phyloP scores from a whole-genome alignment of 1,140 invertebrate species.

The Liolophura sinensis region DNA sequence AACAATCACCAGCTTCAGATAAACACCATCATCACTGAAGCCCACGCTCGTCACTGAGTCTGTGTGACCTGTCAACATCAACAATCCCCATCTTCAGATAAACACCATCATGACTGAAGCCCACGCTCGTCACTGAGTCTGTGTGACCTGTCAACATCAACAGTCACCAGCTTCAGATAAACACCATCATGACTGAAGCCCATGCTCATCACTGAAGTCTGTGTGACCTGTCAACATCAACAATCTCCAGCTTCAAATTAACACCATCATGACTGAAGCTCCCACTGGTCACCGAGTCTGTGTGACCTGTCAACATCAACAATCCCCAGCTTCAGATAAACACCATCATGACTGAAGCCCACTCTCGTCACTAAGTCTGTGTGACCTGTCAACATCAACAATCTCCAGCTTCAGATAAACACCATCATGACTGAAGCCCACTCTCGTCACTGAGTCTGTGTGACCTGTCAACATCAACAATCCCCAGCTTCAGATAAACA shows the following conservation, averaged over 20 bases:
- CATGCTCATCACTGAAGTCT: conserved; percentile 82
- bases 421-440: too few species aligned
- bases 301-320: too few species aligned
- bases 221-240: conserved; percentile 48
- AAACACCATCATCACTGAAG: conserved; percentile 79
- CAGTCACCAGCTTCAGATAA: too few species aligned
- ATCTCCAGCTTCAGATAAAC: too few species aligned
- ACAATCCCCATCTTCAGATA: too few species aligned
- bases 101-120: conserved; percentile 78
- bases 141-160: conserved; percentile 60
- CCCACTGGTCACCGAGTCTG: background rate
- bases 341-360: conserved; percentile 78
- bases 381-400: conserved; percentile 38
- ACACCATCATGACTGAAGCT: background rate
- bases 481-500: conserved; percentile 70
- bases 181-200: conserved; percentile 79
- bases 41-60: conserved; percentile 81
- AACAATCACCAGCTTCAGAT: too few species aligned
- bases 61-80: conserved; percentile 60
- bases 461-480: too few species aligned
- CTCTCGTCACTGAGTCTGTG: too few species aligned
- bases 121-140: conserved; percentile 80
- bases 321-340: too few species aligned
- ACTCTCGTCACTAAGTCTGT: conserved; percentile 82
- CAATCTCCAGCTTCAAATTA: too few species aligned